A percentile compares a stretch with the other conserved stretches of the same genome.
phyloP scores from a whole-genome alignment of 2,888 invertebrate genomes.

The Volucella inflata region DNA sequence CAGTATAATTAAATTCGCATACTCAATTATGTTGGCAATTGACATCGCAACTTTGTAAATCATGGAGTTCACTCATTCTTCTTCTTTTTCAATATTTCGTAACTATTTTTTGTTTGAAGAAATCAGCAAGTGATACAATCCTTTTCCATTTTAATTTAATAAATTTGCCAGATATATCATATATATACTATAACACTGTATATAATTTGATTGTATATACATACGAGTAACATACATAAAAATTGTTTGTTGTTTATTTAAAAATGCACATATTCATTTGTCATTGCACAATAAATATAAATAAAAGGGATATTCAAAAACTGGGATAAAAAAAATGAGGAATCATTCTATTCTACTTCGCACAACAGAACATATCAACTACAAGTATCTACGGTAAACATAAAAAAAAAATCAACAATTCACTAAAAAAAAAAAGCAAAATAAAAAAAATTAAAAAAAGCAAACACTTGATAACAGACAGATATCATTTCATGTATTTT shows the following conservation, averaged over 20 bases:
- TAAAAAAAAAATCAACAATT: constrained; percentile 37
- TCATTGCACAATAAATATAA: constrained; percentile 44
- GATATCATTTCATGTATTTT: constrained; percentile 9
- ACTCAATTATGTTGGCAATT: no score
- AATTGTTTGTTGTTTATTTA: constrained; percentile 28
- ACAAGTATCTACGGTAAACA: constrained; percentile 44
- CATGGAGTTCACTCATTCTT: no score
- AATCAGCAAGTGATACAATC: constrained; percentile 49
- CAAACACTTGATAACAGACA: constrained; percentile 48
- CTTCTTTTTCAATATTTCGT: not conserved
- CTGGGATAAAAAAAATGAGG: constrained; percentile 33
- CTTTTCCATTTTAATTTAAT: constrained; percentile 2
- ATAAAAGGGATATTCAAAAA: constrained; percentile 29
- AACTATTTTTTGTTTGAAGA: not conserved
- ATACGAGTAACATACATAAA: constrained; percentile 28
- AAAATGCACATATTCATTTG: constrained; percentile 73
- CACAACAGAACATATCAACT: constrained; percentile 60
- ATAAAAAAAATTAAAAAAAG: constrained; percentile 40
- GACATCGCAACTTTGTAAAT: no score
- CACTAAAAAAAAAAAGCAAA: constrained; percentile 47
- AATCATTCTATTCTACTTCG: constrained; percentile 59
- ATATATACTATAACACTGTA: not conserved
- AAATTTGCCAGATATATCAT: not conserved
- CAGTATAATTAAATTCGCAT: no score
- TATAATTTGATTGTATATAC: constrained; percentile 16